Conservation (phyloP, 2,113 vertebrate genomes). For the Lycocorax pyrrhopterus region DNA sequence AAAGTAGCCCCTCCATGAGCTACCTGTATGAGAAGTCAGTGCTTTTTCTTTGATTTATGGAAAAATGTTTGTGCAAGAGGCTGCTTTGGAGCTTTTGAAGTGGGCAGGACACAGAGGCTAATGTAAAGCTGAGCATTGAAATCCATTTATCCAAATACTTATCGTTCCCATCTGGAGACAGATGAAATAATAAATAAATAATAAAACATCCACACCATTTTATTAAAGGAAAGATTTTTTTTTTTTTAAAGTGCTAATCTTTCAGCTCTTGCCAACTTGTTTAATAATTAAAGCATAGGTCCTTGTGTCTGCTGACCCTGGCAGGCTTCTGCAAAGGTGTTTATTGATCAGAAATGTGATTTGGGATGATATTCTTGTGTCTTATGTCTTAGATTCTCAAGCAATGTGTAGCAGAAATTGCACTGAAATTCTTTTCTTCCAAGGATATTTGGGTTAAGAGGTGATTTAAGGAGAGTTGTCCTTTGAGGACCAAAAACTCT, state of each 20-base stretch:
- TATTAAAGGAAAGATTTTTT: neutral
- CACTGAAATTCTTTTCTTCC: neutral
- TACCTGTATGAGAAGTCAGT: neutral
- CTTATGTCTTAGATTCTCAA: neutral
- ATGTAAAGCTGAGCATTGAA: neutral
- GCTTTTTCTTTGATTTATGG: neutral
- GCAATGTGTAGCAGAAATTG: neutral
- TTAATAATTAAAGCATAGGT: conserved; percentile 47
- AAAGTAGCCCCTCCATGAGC: neutral
- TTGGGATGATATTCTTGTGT: neutral
- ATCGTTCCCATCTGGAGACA: neutral
- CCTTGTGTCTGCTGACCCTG: neutral
- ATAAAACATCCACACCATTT: neutral
- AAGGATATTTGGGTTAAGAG: neutral
- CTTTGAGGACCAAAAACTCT: neutral
- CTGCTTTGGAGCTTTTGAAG: neutral
- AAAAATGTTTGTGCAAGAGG: neutral
- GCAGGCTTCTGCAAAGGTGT: conserved; percentile 16
- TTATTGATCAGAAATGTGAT: neutral
- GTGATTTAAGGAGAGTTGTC: neutral
- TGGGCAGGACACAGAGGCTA: neutral
- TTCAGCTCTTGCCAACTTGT: neutral
- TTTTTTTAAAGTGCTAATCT: neutral
- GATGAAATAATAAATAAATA: neutral
- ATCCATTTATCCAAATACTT: neutral